Percentiles rank a stretch among this genome's conserved stretches.
These are phyloP conservation scores for Brienomyrus brachyistius DNA, from an alignment of 2,113 vertebrate species.

Conservation along the genomic window DNA sequence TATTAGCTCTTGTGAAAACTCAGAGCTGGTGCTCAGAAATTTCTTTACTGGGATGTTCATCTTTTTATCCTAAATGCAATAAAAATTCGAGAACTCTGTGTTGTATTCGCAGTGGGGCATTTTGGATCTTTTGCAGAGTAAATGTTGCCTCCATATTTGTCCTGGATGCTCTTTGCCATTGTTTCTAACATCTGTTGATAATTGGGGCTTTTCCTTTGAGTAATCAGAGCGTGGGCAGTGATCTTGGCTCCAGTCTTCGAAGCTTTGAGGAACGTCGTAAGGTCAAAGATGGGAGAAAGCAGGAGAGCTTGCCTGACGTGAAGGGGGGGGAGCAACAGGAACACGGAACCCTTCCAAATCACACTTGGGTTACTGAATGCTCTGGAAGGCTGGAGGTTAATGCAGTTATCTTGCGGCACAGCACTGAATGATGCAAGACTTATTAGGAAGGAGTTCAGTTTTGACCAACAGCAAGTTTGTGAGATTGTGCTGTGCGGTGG, in stretches of 20 bases:
- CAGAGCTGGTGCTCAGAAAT: neutral
- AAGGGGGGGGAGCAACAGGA: neutral
- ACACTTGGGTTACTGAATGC: neutral
- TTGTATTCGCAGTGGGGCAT: neutral
- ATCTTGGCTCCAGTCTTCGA: neutral
- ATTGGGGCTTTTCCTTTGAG: slow-evolving; percentile 19
- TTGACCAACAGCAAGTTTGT: neutral
- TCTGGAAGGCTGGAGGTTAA: neutral
- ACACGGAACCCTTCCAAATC: neutral
- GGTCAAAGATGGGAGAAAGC: neutral
- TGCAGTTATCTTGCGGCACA: neutral
- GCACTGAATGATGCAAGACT: neutral
- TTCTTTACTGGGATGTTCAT: neutral
- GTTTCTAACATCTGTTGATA: slow-evolving; percentile 18
- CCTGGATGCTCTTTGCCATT: neutral
- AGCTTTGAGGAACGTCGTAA: neutral
- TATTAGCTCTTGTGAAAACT: neutral
- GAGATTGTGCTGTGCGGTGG: neutral
- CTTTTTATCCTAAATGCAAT: neutral
- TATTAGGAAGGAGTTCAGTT: neutral
- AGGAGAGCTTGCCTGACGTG: neutral
- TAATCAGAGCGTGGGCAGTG: slow-evolving; percentile 3
- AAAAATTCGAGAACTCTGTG: neutral
- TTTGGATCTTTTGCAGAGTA: neutral
- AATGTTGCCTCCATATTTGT: neutral